A percentile compares a stretch with the other conserved stretches of the same genome.
Conservation (phyloP, 2,113 vertebrate genomes). For the Lepus timidus region DNA sequence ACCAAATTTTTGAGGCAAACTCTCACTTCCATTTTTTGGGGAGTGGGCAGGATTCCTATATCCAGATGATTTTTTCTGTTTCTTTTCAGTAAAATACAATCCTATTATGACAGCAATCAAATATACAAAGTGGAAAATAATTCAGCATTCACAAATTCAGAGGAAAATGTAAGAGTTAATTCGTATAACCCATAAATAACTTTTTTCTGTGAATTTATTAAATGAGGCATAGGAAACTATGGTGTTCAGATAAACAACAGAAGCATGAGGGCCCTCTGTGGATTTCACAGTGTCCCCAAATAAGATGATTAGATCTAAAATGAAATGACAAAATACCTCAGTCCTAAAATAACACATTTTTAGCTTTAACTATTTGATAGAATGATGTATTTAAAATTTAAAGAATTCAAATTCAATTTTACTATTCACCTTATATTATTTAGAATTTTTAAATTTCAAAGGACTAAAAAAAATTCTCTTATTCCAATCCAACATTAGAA, state of each 20-base stretch:
- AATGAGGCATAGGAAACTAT: neutral
- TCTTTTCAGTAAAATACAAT: neutral
- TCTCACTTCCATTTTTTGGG: neutral
- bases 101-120: neutral
- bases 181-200: neutral
- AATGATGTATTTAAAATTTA: neutral
- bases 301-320: slow-evolving; percentile 30
- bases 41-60: neutral
- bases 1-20: neutral
- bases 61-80: neutral
- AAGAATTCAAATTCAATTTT: neutral
- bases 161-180: neutral
- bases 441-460: neutral
- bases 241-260: neutral
- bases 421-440: neutral
- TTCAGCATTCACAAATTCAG: neutral
- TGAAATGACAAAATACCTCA: neutral
- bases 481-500: neutral
- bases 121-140: slow-evolving; percentile 36
- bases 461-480: neutral
- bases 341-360: neutral
- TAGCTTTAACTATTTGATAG: neutral
- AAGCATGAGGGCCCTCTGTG: neutral
- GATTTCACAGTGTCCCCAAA: neutral
- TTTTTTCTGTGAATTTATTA: slow-evolving; percentile 6